A percentile compares a stretch with the other conserved stretches of the same genome.
Conservation (phyloP, 2,888 invertebrate species). For the Ganaspis brasiliensis region DNA sequence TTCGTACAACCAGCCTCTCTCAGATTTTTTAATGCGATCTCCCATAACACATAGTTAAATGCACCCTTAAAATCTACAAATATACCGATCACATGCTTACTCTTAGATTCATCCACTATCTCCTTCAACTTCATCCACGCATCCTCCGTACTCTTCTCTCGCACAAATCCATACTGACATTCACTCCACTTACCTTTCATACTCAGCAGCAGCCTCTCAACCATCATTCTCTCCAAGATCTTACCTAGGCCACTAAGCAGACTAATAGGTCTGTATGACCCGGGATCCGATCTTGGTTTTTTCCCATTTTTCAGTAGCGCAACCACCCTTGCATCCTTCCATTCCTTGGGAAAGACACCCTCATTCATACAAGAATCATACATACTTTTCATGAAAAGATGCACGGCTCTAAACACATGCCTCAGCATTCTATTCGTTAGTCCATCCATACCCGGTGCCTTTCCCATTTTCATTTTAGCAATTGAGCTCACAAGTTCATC, state of each 20-base stretch:
- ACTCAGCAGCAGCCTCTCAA: not conserved
- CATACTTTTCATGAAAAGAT: not conserved
- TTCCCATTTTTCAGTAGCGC: not conserved
- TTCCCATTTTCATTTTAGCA: not conserved
- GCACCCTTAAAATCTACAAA: constrained; percentile 42
- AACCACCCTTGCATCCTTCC: constrained; percentile 40
- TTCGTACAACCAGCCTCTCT: constrained; percentile 47
- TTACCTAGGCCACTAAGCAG: constrained; percentile 36
- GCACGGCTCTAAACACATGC: not conserved
- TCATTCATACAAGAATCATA: constrained; percentile 14
- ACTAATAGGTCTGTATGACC: constrained; percentile 44
- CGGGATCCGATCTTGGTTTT: not conserved
- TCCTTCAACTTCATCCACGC: not conserved
- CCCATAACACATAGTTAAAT: constrained; percentile 44
- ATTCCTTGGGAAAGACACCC: not conserved
- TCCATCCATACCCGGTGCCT: constrained; percentile 29
- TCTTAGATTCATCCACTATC: not conserved
- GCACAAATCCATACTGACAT: constrained; percentile 32
- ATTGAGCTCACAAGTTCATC: not conserved
- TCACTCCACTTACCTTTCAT: constrained; percentile 30
- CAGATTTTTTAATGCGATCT: not conserved
- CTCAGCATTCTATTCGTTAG: constrained; percentile 10
- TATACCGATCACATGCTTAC: not conserved
- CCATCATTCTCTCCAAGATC: constrained; percentile 43
- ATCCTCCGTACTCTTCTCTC: constrained; percentile 41